These are phyloP conservation scores for Leptoclinus maculatus DNA, from an alignment of 2,797 vertebrate species.

Conservation along the genomic window DNA sequence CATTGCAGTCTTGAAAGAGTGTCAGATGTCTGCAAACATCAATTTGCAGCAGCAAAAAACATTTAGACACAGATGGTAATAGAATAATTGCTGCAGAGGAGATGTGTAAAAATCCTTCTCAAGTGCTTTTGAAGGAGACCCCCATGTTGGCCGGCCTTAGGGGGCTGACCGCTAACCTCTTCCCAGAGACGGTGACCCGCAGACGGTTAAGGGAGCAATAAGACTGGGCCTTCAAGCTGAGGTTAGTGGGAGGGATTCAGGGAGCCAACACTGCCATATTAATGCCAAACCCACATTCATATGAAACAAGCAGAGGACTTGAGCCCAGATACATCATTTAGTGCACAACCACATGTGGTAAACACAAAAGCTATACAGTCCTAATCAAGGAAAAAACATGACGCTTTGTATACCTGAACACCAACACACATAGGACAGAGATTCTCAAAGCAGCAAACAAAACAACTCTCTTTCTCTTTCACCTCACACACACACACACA, in stretches of 20 bases:
- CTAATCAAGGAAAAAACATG: background rate
- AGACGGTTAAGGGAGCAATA: conserved; percentile 58
- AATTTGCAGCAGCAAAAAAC: conserved; percentile 2
- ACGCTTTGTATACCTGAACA: conserved; percentile 10
- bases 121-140: conserved; percentile 25
- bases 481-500: conserved; percentile 7
- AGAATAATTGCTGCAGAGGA: conserved; percentile 2
- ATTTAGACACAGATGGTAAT: conserved; percentile 11
- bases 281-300: conserved; percentile 34
- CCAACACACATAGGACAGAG: conserved; percentile 7
- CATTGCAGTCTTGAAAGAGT: background rate
- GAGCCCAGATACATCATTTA: conserved; percentile 11
- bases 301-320: conserved; percentile 25
- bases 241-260: conserved; percentile 55
- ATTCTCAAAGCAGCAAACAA: conserved; percentile 25
- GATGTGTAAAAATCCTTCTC: conserved; percentile 28
- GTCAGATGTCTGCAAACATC: conserved; percentile 11
- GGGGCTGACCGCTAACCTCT: conserved; percentile 73
- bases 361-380: background rate
- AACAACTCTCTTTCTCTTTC: conserved; percentile 17
- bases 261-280: conserved; percentile 46
- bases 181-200: conserved; percentile 53
- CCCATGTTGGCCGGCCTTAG: conserved; percentile 42
- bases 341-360: conserved; percentile 1
- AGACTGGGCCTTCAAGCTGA: conserved; percentile 63